Evolutionary conservation across 1,140 invertebrate genomes (phyloP).

Genomic region (Chironomus tepperi): DNA sequence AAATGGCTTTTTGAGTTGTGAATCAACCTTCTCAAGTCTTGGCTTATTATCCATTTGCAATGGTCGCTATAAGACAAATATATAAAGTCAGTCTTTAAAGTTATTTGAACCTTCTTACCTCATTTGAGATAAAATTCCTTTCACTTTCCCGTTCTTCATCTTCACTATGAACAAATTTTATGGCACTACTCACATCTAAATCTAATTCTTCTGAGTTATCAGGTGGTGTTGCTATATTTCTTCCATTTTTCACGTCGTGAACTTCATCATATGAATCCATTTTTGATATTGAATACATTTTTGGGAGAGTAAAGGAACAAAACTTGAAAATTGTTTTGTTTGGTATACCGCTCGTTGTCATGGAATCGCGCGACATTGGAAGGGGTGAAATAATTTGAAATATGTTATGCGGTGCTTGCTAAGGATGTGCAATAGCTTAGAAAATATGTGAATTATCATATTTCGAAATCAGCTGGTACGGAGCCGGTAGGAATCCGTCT

Average conservation of each 20-base stretch:
- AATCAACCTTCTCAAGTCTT: not conserved
- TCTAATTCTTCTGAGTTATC: not conserved
- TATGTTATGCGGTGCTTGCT: no score
- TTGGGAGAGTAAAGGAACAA: no score
- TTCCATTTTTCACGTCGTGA: constrained; percentile 19
- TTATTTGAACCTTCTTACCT: not conserved
- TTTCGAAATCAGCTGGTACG: no score
- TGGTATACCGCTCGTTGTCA: no score
- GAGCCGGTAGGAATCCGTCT: no score
- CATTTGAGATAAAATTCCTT: not conserved
- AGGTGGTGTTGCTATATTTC: constrained; percentile 11
- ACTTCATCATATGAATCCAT: constrained; percentile 20
- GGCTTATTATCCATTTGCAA: not conserved
- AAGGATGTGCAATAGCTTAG: no score
- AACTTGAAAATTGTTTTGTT: no score
- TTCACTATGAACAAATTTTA: constrained; percentile 12
- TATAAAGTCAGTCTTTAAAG: no score
- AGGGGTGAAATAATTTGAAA: no score
- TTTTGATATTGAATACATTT: constrained; percentile 4
- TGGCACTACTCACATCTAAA: constrained; percentile 17
- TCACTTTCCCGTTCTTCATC: not conserved
- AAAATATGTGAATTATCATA: no score
- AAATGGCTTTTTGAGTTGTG: not conserved
- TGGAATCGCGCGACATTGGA: no score
- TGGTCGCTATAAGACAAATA: not conserved